Base-by-base conservation (phyloP, 2,888 invertebrate species). In the Bimastos eiseni region DNA sequence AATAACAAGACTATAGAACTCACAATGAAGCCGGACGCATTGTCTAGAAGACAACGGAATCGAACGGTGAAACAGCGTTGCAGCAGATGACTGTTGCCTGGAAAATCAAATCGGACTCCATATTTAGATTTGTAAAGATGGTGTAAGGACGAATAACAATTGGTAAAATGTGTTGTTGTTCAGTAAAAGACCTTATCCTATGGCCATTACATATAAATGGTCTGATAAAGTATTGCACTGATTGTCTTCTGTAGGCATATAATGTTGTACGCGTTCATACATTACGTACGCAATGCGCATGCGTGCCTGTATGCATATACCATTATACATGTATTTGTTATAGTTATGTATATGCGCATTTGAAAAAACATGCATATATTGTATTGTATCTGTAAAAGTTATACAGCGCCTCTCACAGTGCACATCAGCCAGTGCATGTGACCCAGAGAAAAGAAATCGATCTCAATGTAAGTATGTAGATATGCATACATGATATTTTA, bases 11-110 rank as follows among this genome's bases (percentile, higher is more conserved):
- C n/a, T 8, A 13, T 8, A 6, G 38, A 49, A 95, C 97, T 97
- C 95, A 98, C 98, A 96, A 99, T 96, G 96, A 99, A 99, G 92
- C 99, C 99, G 94, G 99, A 99, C 94, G 99, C 99, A 96, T 99
- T 99, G 96, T 99, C 99, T 94, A 99, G 96, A 83, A 99, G 96
- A 96, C 99, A 99, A 94, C 99, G 97, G 96, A 99, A 99, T 95
- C 99, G 97, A 94, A 99, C 99, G 92, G 99, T 99, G 95, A 99
- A 99, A 95, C 98, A 98, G 93, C 99, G 96, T 95, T 99, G 99
- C 93, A 99, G 96, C 93, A 98, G 96, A 94, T 98, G 97, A 93
- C 97, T 96, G 95, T 98, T 97, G 93, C 98, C 98, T 92, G 93
- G 33, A 93, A 93, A 49, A 15, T 17, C 70, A 70, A n/a, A n/a